Evolutionary conservation across 30 jellyfish, hydroid and myxozoan genomes (phyloP).

Genomic region (Aurelia aurita complex sp. Pacific): DNA sequence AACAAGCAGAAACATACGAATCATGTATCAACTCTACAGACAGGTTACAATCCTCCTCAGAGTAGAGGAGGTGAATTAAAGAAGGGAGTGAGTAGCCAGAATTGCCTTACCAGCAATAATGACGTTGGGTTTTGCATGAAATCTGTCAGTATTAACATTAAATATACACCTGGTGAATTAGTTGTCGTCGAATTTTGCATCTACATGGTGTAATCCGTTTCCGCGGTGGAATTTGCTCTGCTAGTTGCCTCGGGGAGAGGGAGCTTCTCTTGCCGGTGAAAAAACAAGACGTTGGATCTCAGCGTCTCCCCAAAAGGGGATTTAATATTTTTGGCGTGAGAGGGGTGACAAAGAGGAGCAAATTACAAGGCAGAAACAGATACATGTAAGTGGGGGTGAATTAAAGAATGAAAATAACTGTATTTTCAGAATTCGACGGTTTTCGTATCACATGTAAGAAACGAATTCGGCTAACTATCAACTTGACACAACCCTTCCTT

Average conservation of each 20-base stretch:
- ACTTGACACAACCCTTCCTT: background rate
- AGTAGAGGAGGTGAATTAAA: too few species aligned
- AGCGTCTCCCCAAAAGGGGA: background rate
- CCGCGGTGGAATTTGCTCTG: slow-evolving; percentile 2
- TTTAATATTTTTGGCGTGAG: background rate
- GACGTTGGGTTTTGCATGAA: too few species aligned
- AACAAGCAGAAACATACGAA: too few species aligned
- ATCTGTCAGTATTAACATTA: too few species aligned
- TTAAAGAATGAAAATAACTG: background rate
- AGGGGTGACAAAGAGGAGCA: slow-evolving; percentile 12
- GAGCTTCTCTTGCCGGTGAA: slow-evolving; percentile 3
- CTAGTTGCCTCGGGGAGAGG: slow-evolving; percentile 9
- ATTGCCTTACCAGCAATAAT: too few species aligned
- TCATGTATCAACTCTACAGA: too few species aligned
- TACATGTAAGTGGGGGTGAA: slow-evolving; percentile 3
- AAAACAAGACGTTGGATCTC: background rate
- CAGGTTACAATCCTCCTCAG: too few species aligned
- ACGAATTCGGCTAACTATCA: slow-evolving; percentile 4
- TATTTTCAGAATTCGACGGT: slow-evolving; percentile 4
- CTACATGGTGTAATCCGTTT: background rate
- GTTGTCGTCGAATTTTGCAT: background rate
- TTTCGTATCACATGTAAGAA: background rate
- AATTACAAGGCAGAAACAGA: background rate
- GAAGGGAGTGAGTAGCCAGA: too few species aligned
- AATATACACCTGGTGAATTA: background rate